phyloP scores from a whole-genome alignment of 1,140 invertebrate species.

The Bombus pascuorum region DNA sequence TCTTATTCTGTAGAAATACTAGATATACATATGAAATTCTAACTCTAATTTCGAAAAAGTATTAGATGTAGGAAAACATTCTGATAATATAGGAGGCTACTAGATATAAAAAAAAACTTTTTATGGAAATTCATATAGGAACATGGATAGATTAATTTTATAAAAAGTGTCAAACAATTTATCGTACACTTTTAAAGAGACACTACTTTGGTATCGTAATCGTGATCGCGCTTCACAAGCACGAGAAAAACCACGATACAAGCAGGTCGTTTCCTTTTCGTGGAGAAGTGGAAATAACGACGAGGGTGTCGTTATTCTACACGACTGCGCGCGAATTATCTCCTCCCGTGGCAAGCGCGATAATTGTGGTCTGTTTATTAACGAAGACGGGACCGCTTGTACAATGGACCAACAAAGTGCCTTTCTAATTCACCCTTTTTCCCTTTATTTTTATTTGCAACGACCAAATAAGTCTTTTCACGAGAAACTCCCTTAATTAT shows the following conservation, averaged over 20 bases:
- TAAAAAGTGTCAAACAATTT: too few species aligned
- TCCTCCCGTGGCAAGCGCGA: not conserved
- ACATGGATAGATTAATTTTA: too few species aligned
- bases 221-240: not conserved
- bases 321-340: not conserved
- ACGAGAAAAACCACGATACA: not conserved
- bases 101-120: too few species aligned
- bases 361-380: slow-evolving; percentile 24
- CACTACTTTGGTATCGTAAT: too few species aligned
- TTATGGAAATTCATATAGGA: too few species aligned
- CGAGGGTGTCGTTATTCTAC: not conserved
- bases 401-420: not conserved
- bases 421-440: not conserved
- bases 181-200: too few species aligned
- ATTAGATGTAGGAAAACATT: too few species aligned
- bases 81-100: too few species aligned
- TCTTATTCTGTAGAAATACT: too few species aligned
- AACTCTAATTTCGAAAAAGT: too few species aligned
- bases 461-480: not conserved
- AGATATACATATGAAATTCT: too few species aligned
- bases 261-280: not conserved
- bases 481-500: not conserved
- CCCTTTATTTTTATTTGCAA: not conserved
- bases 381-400: not conserved
- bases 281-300: not conserved